Evolutionary conservation across 2,888 invertebrate species (phyloP), one percentile per base, ranked within the genome.

Genomic region (Margaritifera margaritifera): DNA sequence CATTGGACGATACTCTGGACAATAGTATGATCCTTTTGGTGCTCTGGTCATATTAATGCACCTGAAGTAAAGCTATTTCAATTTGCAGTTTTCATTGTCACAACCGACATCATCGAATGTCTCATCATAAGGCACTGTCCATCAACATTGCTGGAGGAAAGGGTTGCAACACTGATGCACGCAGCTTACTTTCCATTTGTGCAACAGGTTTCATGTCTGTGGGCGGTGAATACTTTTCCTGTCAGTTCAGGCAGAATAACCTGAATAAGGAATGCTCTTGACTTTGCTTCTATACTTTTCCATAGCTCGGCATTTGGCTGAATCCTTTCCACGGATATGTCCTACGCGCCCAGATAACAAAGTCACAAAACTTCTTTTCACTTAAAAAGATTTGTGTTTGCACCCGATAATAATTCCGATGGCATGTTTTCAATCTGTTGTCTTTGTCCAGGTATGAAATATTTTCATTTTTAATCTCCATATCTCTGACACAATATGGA

Each of bases 211-310:
- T n/a, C n/a, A n/a, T n/a, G n/a, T n/a, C n/a, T n/a, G n/a, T n/a
- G n/a, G n/a, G n/a, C n/a, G 27, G 66, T n/a, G 15, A 66, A 4
- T 1, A 66, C 11, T 27, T 51, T 54, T 27, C 66, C 66, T 22
- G 61, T 66, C 24, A 66, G 4, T 55, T 66, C 66, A 22, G 62
- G 62, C 20, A 66, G 62, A 22, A 62, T 22, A 4, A 66, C 56
- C 11, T 55, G 4, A 24, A 55, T 4, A 5, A 66, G 54, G 42
- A 61, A 66, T 3, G 27, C 24, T 5, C 19, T 25, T 4, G 54
- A 66, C 31, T 66, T 66, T 31, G n/a, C 24, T 4, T 55, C 1
- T 6, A 66, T 61, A 55, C 61, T 55, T 18, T 31, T 8, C 24
- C 54, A 22, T 31, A 62, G 4, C 22, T 54, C 8, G 3, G 4